Evolutionary conservation across 2,888 invertebrate genomes (phyloP).

Genomic region (Zelleria hepariella): DNA sequence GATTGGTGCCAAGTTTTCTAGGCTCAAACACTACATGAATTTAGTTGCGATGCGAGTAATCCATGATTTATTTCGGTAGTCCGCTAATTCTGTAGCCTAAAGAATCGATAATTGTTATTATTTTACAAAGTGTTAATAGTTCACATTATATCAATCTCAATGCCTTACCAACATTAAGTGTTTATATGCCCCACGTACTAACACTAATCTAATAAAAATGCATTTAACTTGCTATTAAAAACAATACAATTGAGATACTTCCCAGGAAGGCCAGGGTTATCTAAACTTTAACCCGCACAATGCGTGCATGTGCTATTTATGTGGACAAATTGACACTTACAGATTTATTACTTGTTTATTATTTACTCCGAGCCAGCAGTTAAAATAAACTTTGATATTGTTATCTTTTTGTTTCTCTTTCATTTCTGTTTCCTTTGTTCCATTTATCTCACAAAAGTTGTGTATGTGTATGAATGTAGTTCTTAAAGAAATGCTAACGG

Average conservation of each 20-base stretch:
- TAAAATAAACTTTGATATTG: not conserved
- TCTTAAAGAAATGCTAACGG: not conserved
- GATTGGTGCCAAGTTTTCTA: not conserved
- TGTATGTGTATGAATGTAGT: no score
- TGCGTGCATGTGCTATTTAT: not conserved
- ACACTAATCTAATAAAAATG: not conserved
- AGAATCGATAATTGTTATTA: no score
- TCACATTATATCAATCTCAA: no score
- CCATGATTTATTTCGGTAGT: not conserved
- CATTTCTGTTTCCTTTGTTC: not conserved
- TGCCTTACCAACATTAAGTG: no score
- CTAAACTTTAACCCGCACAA: not conserved
- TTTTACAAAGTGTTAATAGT: no score
- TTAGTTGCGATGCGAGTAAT: not conserved
- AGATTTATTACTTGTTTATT: constrained; percentile 1
- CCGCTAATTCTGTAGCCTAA: not conserved
- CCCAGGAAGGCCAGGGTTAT: not conserved
- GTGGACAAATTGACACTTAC: not conserved
- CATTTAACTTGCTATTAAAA: not conserved
- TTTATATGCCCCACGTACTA: no score
- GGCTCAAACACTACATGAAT: not conserved
- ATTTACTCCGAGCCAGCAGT: not conserved
- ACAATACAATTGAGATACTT: not conserved
- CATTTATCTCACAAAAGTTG: not conserved
- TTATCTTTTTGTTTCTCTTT: not conserved